These are phyloP conservation scores for Proterorhinus semilunaris DNA, from an alignment of 2,113 vertebrate species.

Conservation along the genomic window DNA sequence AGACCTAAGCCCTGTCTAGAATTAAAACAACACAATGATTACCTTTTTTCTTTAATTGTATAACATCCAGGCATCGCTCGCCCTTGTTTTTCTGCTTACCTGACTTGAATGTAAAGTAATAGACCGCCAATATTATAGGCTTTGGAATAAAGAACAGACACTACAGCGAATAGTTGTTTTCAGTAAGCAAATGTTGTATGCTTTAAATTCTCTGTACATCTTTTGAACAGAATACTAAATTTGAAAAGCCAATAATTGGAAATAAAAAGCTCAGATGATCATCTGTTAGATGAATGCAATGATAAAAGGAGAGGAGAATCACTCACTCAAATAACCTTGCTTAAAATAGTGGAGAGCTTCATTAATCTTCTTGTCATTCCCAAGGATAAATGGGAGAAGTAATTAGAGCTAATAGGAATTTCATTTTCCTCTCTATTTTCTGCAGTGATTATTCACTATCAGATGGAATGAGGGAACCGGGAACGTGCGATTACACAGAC, in stretches of 20 bases:
- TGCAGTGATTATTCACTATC: constrained; percentile 64
- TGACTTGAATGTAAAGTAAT: neutral
- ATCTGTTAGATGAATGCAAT: constrained; percentile 63
- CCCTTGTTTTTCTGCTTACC: constrained; percentile 2
- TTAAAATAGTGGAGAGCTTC: constrained; percentile 74
- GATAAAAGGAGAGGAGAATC: constrained; percentile 67
- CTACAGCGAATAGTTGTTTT: constrained; percentile 29
- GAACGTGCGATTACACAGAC: constrained; percentile 21
- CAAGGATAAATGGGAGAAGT: constrained; percentile 70
- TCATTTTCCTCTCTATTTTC: constrained; percentile 62
- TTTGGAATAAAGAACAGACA: constrained; percentile 28
- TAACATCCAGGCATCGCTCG: constrained; percentile 6
- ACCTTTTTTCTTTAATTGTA: constrained; percentile 19
- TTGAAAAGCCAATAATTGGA: constrained; percentile 19
- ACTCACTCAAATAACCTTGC: constrained; percentile 75
- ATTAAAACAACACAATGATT: constrained; percentile 44
- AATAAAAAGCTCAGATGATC: constrained; percentile 49
- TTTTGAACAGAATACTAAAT: constrained; percentile 18
- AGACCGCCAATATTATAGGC: constrained; percentile 18
- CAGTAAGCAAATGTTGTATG: constrained; percentile 3
- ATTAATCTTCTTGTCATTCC: constrained; percentile 76
- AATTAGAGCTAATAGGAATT: constrained; percentile 78
- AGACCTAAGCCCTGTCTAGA: constrained; percentile 6
- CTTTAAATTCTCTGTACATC: neutral
- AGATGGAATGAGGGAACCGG: constrained; percentile 31